Conservation (phyloP, 2,113 vertebrate genomes). For the Hemiprocne comata region DNA sequence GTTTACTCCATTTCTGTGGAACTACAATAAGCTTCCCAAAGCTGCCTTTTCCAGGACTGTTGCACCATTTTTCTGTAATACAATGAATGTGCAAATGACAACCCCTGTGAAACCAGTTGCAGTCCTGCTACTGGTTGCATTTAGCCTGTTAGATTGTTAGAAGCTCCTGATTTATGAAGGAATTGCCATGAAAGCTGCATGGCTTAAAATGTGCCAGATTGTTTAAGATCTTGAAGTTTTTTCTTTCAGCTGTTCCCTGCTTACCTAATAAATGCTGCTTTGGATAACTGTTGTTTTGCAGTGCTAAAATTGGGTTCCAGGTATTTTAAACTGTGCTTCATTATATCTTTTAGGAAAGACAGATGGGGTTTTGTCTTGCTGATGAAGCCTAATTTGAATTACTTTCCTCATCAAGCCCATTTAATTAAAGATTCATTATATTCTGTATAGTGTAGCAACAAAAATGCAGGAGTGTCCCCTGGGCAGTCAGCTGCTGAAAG, state of each 20-base stretch:
- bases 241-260: neutral
- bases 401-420: slow-evolving; percentile 43
- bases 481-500: neutral
- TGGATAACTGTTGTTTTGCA: neutral
- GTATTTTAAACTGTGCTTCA: slow-evolving; percentile 22
- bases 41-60: neutral
- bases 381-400: slow-evolving; percentile 44
- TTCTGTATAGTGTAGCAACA: neutral
- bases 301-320: neutral
- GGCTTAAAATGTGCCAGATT: neutral
- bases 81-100: neutral
- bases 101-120: neutral
- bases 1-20: neutral
- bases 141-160: neutral
- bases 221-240: neutral
- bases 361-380: slow-evolving; percentile 41
- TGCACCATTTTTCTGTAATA: neutral
- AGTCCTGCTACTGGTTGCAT: neutral
- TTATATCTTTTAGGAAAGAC: slow-evolving; percentile 13
- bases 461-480: neutral
- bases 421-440: slow-evolving; percentile 56
- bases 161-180: neutral
- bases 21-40: neutral
- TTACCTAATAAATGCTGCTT: neutral
- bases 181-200: neutral